Conservation (phyloP, 1,140 invertebrate genomes). For the Daktulosphaira vitifoliae region DNA sequence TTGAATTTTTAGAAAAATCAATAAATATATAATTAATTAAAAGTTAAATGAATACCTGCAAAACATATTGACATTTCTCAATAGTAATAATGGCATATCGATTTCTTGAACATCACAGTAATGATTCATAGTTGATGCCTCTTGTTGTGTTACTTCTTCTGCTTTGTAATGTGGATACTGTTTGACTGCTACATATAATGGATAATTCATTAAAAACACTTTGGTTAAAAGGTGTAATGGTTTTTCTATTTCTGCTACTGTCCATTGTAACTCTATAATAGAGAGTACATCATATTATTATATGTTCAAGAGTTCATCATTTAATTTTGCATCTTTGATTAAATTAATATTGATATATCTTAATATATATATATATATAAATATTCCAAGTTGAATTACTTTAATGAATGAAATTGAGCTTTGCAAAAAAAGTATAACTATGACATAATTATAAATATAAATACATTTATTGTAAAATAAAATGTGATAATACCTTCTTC, state of each 20-base stretch:
- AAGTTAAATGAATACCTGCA: constrained; percentile 49
- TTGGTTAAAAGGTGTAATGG: constrained; percentile 69
- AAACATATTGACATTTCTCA: constrained; percentile 83
- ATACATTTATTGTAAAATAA: too few relatives aligned
- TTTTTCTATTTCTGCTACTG: constrained; percentile 65
- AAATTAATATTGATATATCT: too few relatives aligned
- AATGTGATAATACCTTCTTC: constrained; percentile 11
- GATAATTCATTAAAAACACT: constrained; percentile 79
- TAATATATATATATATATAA: not conserved
- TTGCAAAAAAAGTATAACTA: too few relatives aligned
- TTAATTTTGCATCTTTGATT: too few relatives aligned
- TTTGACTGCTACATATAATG: constrained; percentile 85
- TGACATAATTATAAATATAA: too few relatives aligned
- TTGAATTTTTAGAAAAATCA: not conserved
- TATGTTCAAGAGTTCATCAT: not conserved
- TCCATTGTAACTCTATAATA: constrained; percentile 48
- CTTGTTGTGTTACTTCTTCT: constrained; percentile 67
- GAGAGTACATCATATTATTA: not conserved
- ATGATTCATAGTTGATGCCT: constrained; percentile 63
- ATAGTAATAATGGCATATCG: constrained; percentile 78
- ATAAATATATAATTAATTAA: not conserved
- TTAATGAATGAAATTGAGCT: too few relatives aligned
- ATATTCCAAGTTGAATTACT: too few relatives aligned
- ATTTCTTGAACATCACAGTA: constrained; percentile 88
- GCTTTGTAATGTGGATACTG: constrained; percentile 64